Percentiles rank a stretch among this genome's conserved stretches.
These are phyloP conservation scores for Drosophila punjabiensis DNA, from an alignment of 1,140 invertebrate genomes.

Conservation along the genomic window DNA sequence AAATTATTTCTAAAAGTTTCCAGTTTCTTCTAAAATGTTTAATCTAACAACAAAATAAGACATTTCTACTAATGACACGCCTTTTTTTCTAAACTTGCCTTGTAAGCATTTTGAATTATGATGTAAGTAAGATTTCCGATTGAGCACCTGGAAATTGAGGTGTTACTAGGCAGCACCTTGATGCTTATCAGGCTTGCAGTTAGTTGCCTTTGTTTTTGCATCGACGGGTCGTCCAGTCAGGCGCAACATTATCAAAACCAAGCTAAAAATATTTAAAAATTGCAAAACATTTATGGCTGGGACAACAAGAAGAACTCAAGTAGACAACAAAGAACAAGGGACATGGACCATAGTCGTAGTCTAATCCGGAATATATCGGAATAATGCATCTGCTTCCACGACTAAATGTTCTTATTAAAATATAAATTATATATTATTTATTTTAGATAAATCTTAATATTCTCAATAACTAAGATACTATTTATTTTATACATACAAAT, in stretches of 20 bases:
- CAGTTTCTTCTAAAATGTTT: background rate
- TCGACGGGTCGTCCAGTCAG: slow-evolving; percentile 5
- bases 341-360: slow-evolving; percentile 1
- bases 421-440: background rate
- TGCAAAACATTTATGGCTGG: slow-evolving; percentile 34
- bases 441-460: too few relatives aligned
- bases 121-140: background rate
- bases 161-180: slow-evolving; percentile 29
- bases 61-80: slow-evolving; percentile 12
- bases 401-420: background rate
- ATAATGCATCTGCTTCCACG: background rate
- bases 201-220: slow-evolving; percentile 16
- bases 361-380: slow-evolving; percentile 1
- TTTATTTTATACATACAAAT: too few relatives aligned
- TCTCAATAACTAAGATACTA: too few relatives aligned
- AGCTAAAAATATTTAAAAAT: slow-evolving; percentile 45
- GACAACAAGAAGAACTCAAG: slow-evolving; percentile 11
- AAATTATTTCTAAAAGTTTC: background rate
- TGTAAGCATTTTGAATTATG: slow-evolving; percentile 7
- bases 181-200: slow-evolving; percentile 33
- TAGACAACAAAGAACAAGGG: slow-evolving; percentile 40
- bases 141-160: slow-evolving; percentile 25
- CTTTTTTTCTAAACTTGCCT: background rate
- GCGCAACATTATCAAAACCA: slow-evolving; percentile 38
- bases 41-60: too few relatives aligned